A percentile compares a stretch with the other conserved stretches of the same genome.
Conservation (phyloP, 2,113 vertebrate species). For the Cinclus cinclus region DNA sequence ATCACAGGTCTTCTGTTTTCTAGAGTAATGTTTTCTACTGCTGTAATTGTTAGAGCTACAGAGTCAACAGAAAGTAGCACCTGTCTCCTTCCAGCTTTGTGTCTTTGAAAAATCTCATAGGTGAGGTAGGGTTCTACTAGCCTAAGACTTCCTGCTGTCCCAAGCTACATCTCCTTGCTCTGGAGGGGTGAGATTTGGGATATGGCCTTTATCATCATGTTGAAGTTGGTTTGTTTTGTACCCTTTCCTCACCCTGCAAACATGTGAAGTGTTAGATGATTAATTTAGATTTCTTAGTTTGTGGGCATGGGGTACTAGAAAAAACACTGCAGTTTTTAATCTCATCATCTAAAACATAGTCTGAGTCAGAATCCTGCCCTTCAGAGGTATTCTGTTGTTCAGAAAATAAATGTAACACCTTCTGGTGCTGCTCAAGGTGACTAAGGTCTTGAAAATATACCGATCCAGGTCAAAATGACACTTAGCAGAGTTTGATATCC, state of each 20-base stretch:
- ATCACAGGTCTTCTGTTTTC: not conserved
- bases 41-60: not conserved
- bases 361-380: not conserved
- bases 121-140: not conserved
- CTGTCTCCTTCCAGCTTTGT: not conserved
- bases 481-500: not conserved
- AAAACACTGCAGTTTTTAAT: not conserved
- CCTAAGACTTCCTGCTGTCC: not conserved
- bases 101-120: not conserved
- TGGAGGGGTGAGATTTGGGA: not conserved
- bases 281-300: not conserved
- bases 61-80: not conserved
- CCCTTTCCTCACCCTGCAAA: not conserved
- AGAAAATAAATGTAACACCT: not conserved
- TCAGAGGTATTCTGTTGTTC: not conserved
- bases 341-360: not conserved
- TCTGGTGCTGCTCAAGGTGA: not conserved
- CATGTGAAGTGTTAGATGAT: not conserved
- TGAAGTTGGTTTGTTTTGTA: not conserved
- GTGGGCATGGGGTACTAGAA: not conserved
- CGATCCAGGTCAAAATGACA: not conserved
- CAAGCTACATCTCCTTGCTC: not conserved
- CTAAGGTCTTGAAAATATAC: not conserved
- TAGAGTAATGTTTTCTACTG: not conserved
- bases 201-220: not conserved